Conservation (phyloP, 2,797 vertebrate genomes). For the Acanthurus lineatus region DNA sequence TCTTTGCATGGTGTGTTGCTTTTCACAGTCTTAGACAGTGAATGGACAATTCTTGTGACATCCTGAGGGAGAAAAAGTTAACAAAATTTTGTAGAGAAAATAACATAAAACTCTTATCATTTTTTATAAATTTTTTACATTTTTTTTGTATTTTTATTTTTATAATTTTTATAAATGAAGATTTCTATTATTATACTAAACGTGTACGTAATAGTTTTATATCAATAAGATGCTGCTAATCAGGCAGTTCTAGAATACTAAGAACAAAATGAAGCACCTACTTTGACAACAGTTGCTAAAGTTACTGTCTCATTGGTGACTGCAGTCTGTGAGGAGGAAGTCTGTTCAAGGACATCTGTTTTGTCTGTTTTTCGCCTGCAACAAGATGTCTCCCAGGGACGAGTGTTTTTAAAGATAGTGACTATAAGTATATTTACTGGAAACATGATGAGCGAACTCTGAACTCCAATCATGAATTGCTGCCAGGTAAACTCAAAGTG, state of each 20-base stretch:
- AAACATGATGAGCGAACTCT: slow-evolving; percentile 96
- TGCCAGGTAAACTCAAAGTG: slow-evolving; percentile 93
- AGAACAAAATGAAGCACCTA: slow-evolving; percentile 19
- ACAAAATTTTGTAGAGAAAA: not conserved
- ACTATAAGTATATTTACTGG: slow-evolving; percentile 95
- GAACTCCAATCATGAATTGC: slow-evolving; percentile 93
- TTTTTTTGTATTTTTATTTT: no score
- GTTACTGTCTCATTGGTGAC: slow-evolving; percentile 62
- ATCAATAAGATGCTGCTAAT: not conserved
- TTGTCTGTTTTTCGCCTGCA: slow-evolving; percentile 73
- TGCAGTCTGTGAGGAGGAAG: slow-evolving; percentile 55
- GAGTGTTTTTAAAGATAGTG: slow-evolving; percentile 90
- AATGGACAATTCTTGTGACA: slow-evolving; percentile 85
- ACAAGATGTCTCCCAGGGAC: slow-evolving; percentile 63
- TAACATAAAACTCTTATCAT: not conserved
- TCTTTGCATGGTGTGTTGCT: slow-evolving; percentile 70
- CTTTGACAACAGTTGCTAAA: slow-evolving; percentile 88
- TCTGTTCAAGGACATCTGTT: slow-evolving; percentile 47
- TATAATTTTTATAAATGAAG: not conserved
- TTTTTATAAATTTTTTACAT: no score
- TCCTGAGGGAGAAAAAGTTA: slow-evolving; percentile 81
- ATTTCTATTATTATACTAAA: not conserved
- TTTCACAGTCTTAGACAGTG: slow-evolving; percentile 86
- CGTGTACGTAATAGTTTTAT: not conserved
- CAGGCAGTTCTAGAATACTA: not conserved